Conservation (phyloP, 2,888 invertebrate genomes). For the Blera fallax region DNA sequence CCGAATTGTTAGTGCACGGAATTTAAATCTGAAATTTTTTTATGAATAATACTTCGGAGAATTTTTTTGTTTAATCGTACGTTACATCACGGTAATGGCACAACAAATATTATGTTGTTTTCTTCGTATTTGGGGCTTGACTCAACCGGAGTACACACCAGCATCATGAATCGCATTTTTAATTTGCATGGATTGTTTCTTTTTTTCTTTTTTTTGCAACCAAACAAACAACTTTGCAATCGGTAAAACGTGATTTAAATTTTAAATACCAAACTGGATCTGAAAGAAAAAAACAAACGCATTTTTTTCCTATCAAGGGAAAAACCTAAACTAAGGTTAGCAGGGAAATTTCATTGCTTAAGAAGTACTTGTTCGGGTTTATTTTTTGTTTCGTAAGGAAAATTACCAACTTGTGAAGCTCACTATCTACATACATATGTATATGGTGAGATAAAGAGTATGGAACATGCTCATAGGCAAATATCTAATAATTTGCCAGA, state of each 20-base stretch:
- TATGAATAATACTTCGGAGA: background rate
- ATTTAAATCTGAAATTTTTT: background rate
- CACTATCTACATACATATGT: too few relatives aligned
- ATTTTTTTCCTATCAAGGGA: background rate
- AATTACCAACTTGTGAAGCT: too few relatives aligned
- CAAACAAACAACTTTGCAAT: conserved; percentile 16
- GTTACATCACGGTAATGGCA: background rate
- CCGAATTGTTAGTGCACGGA: background rate
- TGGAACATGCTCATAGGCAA: too few relatives aligned
- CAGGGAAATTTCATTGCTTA: background rate
- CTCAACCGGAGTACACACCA: background rate
- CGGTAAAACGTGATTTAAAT: conserved; percentile 36
- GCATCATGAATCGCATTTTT: background rate
- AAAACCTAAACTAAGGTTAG: background rate
- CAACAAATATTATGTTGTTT: background rate
- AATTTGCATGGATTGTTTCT: background rate
- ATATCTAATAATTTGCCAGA: too few relatives aligned
- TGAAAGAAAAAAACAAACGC: background rate
- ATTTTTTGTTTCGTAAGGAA: background rate
- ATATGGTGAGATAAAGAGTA: too few relatives aligned
- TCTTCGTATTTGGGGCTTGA: background rate
- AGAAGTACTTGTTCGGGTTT: background rate
- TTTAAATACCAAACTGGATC: background rate
- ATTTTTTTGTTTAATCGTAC: background rate
- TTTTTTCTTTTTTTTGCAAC: background rate